These are phyloP conservation scores for Pocillopora verrucosa DNA, from an alignment of 64 coral and sea anemone genomes.

Conservation along the genomic window DNA sequence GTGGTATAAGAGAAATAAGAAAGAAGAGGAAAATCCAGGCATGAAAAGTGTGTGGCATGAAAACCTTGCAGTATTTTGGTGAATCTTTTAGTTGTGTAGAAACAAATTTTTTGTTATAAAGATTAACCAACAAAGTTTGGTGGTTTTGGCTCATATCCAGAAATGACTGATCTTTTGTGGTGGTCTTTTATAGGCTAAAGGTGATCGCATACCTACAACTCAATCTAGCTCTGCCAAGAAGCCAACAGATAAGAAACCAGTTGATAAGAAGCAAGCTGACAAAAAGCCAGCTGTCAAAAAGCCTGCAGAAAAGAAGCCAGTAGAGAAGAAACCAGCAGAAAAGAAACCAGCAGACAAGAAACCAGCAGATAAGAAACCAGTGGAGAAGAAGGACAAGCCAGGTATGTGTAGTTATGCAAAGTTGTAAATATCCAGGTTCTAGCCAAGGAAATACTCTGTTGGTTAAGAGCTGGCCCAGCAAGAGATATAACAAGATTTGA, in stretches of 20 bases:
- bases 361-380: constrained; percentile 6
- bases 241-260: constrained; percentile 44
- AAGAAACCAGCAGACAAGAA: constrained; percentile 44
- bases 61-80: no score
- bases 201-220: constrained; percentile 61
- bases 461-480: neutral
- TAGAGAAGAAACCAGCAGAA: neutral
- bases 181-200: constrained; percentile 52
- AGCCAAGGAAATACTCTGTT: neutral
- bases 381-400: constrained; percentile 18
- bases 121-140: no score
- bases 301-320: constrained; percentile 5
- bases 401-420: neutral
- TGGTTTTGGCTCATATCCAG: neutral
- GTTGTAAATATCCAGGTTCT: neutral
- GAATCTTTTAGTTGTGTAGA: no score
- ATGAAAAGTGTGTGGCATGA: no score
- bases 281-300: constrained; percentile 50
- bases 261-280: constrained; percentile 67
- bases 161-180: neutral
- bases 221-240: constrained; percentile 25
- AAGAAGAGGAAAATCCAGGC: no score
- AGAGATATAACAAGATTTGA: no score
- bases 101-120: no score
- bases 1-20: no score